phyloP scores from a whole-genome alignment of 2,888 invertebrate genomes.

The Drosophila paranaensis region DNA sequence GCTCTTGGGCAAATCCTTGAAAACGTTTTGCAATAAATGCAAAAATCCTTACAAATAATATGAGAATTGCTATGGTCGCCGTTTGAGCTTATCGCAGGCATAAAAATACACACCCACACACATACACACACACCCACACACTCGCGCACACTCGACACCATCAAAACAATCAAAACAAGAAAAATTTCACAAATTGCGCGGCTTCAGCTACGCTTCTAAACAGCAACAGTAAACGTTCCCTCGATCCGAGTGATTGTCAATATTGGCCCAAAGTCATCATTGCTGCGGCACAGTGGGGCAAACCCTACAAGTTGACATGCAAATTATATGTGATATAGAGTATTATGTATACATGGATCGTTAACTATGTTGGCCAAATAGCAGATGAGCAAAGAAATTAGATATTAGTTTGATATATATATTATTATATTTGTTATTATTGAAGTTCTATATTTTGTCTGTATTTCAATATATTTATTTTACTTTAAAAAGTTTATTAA shows the following conservation, averaged over 20 bases:
- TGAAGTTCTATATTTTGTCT: too few relatives aligned
- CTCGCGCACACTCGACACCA: slow-evolving; percentile 31
- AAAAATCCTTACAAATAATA: slow-evolving; percentile 82
- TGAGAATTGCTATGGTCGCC: slow-evolving; percentile 74
- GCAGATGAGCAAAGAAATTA: too few relatives aligned
- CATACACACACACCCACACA: slow-evolving; percentile 20
- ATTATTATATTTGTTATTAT: too few relatives aligned
- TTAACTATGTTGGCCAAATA: too few relatives aligned
- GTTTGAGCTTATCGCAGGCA: slow-evolving; percentile 76
- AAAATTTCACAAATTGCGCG: slow-evolving; percentile 78
- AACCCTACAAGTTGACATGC: neutral
- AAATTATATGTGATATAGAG: neutral
- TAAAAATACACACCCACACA: slow-evolving; percentile 58
- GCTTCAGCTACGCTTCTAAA: slow-evolving; percentile 68
- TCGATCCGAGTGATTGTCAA: slow-evolving; percentile 45
- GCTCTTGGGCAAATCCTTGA: slow-evolving; percentile 66
- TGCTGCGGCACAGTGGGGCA: slow-evolving; percentile 47
- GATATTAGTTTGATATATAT: too few relatives aligned
- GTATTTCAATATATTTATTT: too few relatives aligned
- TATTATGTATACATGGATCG: too few relatives aligned
- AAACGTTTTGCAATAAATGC: slow-evolving; percentile 76
- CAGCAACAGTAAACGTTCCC: slow-evolving; percentile 56
- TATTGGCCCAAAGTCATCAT: slow-evolving; percentile 49
- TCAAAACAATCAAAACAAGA: slow-evolving; percentile 71
- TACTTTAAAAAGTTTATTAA: too few relatives aligned